Evolutionary conservation across 2,888 invertebrate genomes (phyloP).

Genomic region (Lepidocyrtinus sp.): DNA sequence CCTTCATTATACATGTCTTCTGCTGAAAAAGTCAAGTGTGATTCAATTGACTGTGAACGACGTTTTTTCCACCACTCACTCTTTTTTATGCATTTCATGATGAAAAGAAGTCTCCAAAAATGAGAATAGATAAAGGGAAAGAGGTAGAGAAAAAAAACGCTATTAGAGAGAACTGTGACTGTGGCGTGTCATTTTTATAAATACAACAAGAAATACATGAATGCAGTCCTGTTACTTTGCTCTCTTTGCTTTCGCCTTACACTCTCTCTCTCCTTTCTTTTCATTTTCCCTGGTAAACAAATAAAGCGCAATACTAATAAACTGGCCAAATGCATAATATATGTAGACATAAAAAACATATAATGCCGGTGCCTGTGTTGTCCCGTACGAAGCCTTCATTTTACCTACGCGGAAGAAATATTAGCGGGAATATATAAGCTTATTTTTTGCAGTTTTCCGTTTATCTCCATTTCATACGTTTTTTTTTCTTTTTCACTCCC

Average conservation of each 20-base stretch:
- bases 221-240: background rate
- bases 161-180: background rate
- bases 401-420: constrained; percentile 1
- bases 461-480: background rate
- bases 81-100: constrained; percentile 35
- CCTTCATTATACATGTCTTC: constrained; percentile 38
- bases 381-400: background rate
- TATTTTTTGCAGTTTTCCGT: background rate
- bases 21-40: constrained; percentile 59
- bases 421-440: too few species aligned
- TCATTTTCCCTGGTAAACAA: background rate
- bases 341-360: constrained; percentile 4
- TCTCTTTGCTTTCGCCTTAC: background rate
- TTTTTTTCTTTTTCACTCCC: constrained; percentile 19
- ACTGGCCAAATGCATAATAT: constrained; percentile 5
- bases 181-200: background rate
- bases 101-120: constrained; percentile 46
- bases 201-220: background rate
- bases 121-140: constrained; percentile 1
- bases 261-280: too few species aligned
- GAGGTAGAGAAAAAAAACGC: background rate
- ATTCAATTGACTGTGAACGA: constrained; percentile 57
- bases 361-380: background rate
- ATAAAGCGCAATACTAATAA: constrained; percentile 7
- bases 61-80: constrained; percentile 52